Evolutionary conservation across 2,888 invertebrate genomes (phyloP).

Genomic region (Aporophyla lueneburgensis): DNA sequence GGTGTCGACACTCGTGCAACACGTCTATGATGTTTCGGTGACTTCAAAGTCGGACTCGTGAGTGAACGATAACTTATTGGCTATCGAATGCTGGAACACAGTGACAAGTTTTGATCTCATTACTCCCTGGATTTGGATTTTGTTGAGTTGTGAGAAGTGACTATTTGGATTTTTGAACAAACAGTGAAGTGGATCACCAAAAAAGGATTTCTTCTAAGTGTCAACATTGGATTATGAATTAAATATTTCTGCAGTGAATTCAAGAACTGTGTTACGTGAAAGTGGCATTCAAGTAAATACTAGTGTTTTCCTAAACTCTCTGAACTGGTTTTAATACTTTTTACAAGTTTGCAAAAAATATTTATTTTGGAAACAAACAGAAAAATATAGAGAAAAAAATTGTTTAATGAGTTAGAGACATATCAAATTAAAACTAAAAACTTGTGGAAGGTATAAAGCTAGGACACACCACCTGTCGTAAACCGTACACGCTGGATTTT

Average conservation of each 20-base stretch:
- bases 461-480: slow-evolving; percentile 75
- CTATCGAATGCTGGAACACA: slow-evolving; percentile 93
- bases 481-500: slow-evolving; percentile 77
- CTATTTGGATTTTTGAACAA: slow-evolving; percentile 82
- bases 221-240: slow-evolving; percentile 83
- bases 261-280: slow-evolving; percentile 78
- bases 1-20: slow-evolving; percentile 90
- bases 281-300: slow-evolving; percentile 81
- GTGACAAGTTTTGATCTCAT: slow-evolving; percentile 91
- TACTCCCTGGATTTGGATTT: slow-evolving; percentile 87
- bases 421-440: slow-evolving; percentile 43
- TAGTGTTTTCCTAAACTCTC: slow-evolving; percentile 72
- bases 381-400: slow-evolving; percentile 25
- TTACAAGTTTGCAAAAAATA: slow-evolving; percentile 65
- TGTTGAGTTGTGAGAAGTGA: slow-evolving; percentile 85
- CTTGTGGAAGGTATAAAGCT: slow-evolving; percentile 69
- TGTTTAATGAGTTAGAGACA: not conserved
- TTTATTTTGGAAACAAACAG: slow-evolving; percentile 28
- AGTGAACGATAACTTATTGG: slow-evolving; percentile 88
- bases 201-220: slow-evolving; percentile 86
- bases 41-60: slow-evolving; percentile 89
- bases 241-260: slow-evolving; percentile 76
- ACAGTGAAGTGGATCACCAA: slow-evolving; percentile 87
- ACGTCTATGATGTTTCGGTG: slow-evolving; percentile 90
- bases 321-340: slow-evolving; percentile 71